Conservation (phyloP, 2,113 vertebrate genomes). For the Chrysemys picta region DNA sequence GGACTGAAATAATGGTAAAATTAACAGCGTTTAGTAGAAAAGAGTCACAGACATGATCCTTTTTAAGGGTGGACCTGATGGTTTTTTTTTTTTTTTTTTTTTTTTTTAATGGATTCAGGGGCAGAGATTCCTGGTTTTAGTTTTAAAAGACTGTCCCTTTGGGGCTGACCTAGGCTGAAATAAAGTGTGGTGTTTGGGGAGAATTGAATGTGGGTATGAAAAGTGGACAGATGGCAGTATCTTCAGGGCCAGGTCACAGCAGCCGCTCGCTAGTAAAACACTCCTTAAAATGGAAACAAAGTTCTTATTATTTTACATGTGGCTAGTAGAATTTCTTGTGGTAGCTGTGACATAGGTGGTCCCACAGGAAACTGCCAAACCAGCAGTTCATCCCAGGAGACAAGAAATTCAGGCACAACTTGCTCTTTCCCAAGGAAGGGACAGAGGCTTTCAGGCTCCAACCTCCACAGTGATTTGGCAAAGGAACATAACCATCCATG, state of each 20-base stretch:
- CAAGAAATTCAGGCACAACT: background rate
- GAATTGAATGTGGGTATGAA: background rate
- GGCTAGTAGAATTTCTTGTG: background rate
- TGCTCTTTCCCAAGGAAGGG: fast-evolving
- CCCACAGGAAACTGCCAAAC: background rate
- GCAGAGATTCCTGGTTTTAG: background rate
- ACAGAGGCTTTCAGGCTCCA: background rate
- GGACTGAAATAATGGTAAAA: background rate
- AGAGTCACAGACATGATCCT: background rate
- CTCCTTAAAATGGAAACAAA: slow-evolving; percentile 1
- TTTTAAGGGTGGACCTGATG: background rate
- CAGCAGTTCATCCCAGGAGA: background rate
- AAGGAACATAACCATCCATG: background rate
- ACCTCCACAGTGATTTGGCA: background rate
- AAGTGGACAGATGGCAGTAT: background rate
- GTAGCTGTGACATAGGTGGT: background rate
- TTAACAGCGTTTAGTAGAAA: fast-evolving
- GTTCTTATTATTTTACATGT: background rate
- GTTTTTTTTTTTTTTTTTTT: background rate
- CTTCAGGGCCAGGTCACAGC: background rate
- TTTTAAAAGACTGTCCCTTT: background rate
- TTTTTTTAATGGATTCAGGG: background rate
- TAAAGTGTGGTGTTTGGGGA: background rate
- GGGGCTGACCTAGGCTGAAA: background rate
- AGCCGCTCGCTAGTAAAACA: background rate